phyloP scores from a whole-genome alignment of 1,140 invertebrate genomes.

The Augochlora pura region DNA sequence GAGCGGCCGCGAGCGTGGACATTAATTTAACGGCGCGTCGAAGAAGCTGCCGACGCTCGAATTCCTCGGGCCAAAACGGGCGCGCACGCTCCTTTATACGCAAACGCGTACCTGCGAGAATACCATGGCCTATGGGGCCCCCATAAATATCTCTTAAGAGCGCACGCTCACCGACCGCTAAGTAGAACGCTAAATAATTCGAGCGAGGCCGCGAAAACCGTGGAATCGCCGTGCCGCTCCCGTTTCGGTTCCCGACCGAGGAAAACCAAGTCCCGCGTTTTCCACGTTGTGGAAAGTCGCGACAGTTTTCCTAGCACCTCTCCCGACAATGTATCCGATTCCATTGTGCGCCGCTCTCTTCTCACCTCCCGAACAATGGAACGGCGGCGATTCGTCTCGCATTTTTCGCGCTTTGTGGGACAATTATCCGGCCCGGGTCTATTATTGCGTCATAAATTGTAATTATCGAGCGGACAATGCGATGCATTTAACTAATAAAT shows the following conservation, averaged over 20 bases:
- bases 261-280: neutral
- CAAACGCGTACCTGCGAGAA: constrained; percentile 8
- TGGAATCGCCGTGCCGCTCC: neutral
- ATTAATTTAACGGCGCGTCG: constrained; percentile 35
- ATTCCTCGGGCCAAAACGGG: constrained; percentile 38
- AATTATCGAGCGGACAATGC: constrained; percentile 58
- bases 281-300: no score
- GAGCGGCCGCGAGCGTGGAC: constrained; percentile 11
- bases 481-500: constrained; percentile 65
- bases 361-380: neutral
- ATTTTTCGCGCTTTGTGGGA: constrained; percentile 13
- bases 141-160: constrained; percentile 34
- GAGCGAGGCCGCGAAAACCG: constrained; percentile 3
- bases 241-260: no score
- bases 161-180: constrained; percentile 13
- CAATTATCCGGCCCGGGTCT: constrained; percentile 51
- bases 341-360: no score
- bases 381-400: neutral
- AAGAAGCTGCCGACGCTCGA: constrained; percentile 25
- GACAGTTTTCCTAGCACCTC: no score
- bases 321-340: no score
- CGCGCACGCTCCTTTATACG: constrained; percentile 21
- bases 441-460: constrained; percentile 64
- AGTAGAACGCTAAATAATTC: constrained; percentile 39
- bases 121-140: constrained; percentile 5